Conservation (phyloP, 2,113 vertebrate species). For the Gracilinanus agilis region DNA sequence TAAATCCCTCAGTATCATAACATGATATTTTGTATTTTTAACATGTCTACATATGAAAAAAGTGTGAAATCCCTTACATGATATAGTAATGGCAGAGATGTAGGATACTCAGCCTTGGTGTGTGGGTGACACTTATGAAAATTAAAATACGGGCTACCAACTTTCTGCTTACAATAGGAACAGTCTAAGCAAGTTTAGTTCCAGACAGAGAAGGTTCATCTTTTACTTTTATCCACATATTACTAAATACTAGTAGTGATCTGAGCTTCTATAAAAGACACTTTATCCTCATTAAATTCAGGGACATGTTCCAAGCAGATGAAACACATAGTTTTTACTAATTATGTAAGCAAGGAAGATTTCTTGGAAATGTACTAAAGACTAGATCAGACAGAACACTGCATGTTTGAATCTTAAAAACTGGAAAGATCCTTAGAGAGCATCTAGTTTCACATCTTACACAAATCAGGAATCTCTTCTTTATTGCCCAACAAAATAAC, state of each 20-base stretch:
- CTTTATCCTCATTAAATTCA: constrained; percentile 20
- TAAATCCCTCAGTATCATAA: background rate
- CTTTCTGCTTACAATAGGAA: background rate
- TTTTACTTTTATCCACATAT: background rate
- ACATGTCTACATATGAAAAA: background rate
- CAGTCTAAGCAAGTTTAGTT: background rate
- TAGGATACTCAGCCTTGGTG: background rate
- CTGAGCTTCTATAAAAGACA: background rate
- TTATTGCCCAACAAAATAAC: background rate
- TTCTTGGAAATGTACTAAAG: background rate
- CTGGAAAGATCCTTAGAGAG: background rate
- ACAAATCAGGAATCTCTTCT: background rate
- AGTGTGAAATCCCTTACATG: constrained; percentile 19
- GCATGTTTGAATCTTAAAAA: background rate
- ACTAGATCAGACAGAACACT: background rate
- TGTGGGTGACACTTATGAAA: background rate
- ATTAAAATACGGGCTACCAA: background rate
- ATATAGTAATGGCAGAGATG: background rate
- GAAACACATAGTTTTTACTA: background rate
- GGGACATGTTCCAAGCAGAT: background rate
- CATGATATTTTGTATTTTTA: background rate
- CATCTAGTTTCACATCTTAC: background rate
- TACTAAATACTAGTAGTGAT: background rate
- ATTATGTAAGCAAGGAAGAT: background rate
- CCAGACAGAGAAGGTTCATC: background rate